Percentiles rank a stretch among this genome's conserved stretches.
phyloP scores from a whole-genome alignment of 1,140 invertebrate species.

The Halesus radiatus region DNA sequence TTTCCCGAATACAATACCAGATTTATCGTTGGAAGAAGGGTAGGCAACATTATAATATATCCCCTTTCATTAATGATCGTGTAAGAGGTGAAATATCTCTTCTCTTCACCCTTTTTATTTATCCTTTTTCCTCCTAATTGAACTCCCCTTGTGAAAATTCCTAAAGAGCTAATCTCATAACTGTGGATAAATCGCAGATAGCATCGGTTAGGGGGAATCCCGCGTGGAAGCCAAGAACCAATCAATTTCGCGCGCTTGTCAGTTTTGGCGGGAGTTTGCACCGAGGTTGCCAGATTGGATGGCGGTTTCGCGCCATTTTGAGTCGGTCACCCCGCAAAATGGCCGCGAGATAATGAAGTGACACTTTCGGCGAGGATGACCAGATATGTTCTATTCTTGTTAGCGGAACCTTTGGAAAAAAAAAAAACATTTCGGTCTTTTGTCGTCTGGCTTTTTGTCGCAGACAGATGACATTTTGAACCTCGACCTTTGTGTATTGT shows the following conservation, averaged over 20 bases:
- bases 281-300: not conserved
- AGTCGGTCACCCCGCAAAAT: too few relatives aligned
- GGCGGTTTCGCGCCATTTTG: not conserved
- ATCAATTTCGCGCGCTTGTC: constrained; percentile 23
- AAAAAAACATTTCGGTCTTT: too few relatives aligned
- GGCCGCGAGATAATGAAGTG: too few relatives aligned
- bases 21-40: too few relatives aligned
- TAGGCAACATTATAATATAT: too few relatives aligned
- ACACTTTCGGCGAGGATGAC: too few relatives aligned
- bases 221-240: not conserved
- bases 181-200: constrained; percentile 15
- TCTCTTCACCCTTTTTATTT: not conserved
- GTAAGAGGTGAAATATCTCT: not conserved
- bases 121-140: constrained; percentile 11
- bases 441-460: too few relatives aligned
- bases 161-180: not conserved
- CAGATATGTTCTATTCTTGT: too few relatives aligned
- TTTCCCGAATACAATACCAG: too few relatives aligned
- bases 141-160: constrained; percentile 9
- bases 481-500: too few relatives aligned
- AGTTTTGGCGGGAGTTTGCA: not conserved
- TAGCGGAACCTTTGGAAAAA: too few relatives aligned
- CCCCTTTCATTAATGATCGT: not conserved
- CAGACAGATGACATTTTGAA: too few relatives aligned
- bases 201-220: not conserved